Conservation (phyloP, 2,113 vertebrate species). For the Phylloscopus trochiloides region DNA sequence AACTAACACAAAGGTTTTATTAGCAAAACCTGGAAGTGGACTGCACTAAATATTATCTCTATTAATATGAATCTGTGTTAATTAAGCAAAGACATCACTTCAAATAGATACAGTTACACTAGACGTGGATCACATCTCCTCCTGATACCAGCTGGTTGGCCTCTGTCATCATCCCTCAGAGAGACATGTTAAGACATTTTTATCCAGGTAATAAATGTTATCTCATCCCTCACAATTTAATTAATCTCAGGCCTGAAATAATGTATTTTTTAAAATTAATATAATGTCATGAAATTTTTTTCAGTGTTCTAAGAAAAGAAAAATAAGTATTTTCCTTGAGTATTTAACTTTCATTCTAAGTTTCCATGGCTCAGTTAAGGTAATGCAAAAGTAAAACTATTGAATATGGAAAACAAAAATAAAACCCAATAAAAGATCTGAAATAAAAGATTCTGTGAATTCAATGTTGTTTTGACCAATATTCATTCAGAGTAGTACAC, state of each 20-base stretch:
- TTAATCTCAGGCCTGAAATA: neutral
- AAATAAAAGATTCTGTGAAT: neutral
- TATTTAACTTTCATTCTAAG: neutral
- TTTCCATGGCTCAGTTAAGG: neutral
- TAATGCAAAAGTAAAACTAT: neutral
- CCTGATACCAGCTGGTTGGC: neutral
- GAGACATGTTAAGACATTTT: neutral
- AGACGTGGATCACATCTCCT: neutral
- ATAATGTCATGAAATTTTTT: neutral
- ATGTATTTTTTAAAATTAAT: neutral
- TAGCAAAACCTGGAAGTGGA: neutral
- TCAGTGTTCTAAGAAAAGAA: neutral
- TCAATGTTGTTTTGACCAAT: neutral
- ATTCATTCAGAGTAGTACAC: neutral
- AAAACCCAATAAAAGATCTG: neutral
- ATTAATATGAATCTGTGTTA: neutral
- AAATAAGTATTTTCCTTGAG: neutral
- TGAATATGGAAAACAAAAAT: neutral
- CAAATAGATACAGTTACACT: neutral
- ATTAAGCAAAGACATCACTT: neutral
- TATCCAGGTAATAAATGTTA: neutral
- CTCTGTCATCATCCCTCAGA: neutral
- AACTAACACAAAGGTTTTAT: neutral
- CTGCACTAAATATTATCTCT: neutral
- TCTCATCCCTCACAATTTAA: neutral